Evolutionary conservation across 1,140 invertebrate genomes (phyloP), one percentile per base, ranked within the genome.

Genomic region (Ectropis grisescens): DNA sequence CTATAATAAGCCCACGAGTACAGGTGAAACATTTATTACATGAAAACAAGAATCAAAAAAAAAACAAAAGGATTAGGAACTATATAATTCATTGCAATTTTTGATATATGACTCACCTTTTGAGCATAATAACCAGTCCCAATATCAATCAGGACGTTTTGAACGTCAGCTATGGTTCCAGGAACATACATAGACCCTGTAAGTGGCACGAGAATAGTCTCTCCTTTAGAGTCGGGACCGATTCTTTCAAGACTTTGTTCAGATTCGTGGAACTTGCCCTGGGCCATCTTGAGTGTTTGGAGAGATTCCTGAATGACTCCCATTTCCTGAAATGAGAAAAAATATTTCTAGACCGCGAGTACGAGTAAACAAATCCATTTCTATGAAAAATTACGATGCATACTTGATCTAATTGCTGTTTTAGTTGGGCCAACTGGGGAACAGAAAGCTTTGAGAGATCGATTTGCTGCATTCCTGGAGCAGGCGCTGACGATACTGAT

Each of bases 131-230:
- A 98, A 47, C 95, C 94, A 37, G 96, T 97, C 28, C 96, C 96
- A 70, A 98, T 91, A 75, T 98, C 95, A 38, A 98, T 91, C 7
- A 97, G 81, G 12, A 97, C 93, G 72, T 91, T 91, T 35, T 93
- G 86, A 9, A 91, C 87, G 68, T 97, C 90, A 40, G 87, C 85
- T 29, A 98, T 83, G 58, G 87, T 88, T 6, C 96, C 96, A 42
- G 94, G 91, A 11, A 98, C 95, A 84, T 97, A 98, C 91, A 98
- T 96, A 56, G 95, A 97, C 41, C 92, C 91, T 22, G 95, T 97
- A 0, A 98, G 82, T 7, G 95, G 96, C 11, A 98, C 95, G 5
- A 98, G 74, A 41, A 97, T 92, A 40, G 91, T 88, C 60, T 91
- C 93, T 53, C 92, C 91, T 69, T 92, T 86, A 15, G 84, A 84